Base-by-base conservation (phyloP, 2,888 invertebrate species). In the Syrista parreyssii region DNA sequence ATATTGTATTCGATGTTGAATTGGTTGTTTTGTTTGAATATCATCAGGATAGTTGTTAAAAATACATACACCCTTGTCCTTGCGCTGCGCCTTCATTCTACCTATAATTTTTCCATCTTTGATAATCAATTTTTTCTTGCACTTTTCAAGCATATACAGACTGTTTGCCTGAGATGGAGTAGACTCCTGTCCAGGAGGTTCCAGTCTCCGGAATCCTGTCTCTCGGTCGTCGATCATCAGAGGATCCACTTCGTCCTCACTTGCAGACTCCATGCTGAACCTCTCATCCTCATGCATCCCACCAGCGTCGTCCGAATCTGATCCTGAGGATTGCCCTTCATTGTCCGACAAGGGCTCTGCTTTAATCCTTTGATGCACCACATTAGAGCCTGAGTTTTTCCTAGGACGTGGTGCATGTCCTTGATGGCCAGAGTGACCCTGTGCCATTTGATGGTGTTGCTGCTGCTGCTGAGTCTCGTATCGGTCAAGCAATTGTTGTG, bases 131-230 rank as follows among this genome's bases (percentile, higher is more conserved):
- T 96, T 96, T 89, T 97, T 97, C 79, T 93, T 94, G 40, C 95
- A 94, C 86, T 96, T 96, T 89, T 97, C 96, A 89, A 95, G 94
- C 95, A 96, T 95, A 86, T 96, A 97, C 9, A 96, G 91, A 32
- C 94, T 94, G 84, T 94, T 93, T 4, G 94, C 94, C 73, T 94
- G 92, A 0, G 92, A 90, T 40, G 90, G 89, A 40, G 88, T 86
- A 30, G 90, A 90, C 78, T 90, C 89, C 80, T 92, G 92, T 76
- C 91, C 91, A 73, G 92, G 92, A 68, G 92, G 91, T 83, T 93
- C 93, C 12, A 93, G 88, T 78, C 92, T 91, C 81, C 92, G 91
- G 81, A 93, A 93, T 12, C 93, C 93, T 31, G 91, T 89, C 79
- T 92, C 93, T 80, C 89, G 87, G 6, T 91, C 91, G 69, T 92